Evolutionary conservation across 1,140 invertebrate species (phyloP).

Genomic region (Lasioglossum baleicum): DNA sequence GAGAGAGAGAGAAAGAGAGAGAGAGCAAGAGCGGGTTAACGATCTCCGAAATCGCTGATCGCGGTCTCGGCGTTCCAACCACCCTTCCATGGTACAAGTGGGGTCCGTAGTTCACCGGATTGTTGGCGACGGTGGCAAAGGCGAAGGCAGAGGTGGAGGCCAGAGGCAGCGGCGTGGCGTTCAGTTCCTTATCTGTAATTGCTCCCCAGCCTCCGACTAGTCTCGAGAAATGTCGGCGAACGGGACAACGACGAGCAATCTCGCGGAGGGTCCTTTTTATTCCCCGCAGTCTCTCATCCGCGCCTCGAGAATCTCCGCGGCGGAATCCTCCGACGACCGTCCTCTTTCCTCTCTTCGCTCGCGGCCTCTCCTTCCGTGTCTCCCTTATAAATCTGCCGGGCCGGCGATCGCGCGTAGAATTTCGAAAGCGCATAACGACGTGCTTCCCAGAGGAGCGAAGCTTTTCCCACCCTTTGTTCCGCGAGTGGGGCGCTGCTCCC

Average conservation of each 20-base stretch:
- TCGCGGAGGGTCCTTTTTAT: not conserved
- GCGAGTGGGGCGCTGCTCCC: constrained; percentile 1
- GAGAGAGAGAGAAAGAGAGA: too few relatives aligned
- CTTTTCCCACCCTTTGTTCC: constrained; percentile 44
- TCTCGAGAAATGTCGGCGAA: not conserved
- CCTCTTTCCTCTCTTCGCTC: too few relatives aligned
- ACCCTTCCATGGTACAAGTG: too few relatives aligned
- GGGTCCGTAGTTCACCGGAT: too few relatives aligned
- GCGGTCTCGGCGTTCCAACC: too few relatives aligned
- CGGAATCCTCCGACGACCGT: not conserved
- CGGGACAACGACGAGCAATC: not conserved
- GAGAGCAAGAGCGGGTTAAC: too few relatives aligned
- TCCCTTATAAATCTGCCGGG: constrained; percentile 4
- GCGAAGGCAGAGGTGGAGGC: too few relatives aligned
- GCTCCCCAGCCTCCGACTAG: not conserved
- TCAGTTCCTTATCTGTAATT: not conserved
- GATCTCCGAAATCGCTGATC: too few relatives aligned
- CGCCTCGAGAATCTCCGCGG: not conserved
- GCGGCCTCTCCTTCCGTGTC: not conserved
- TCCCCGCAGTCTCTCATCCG: not conserved
- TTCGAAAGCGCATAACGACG: constrained; percentile 35
- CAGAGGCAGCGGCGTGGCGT: too few relatives aligned
- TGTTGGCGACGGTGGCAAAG: too few relatives aligned
- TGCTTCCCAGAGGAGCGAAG: not conserved
- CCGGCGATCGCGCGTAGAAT: constrained; percentile 37